Base-by-base conservation (phyloP, 2,113 vertebrate genomes). In the Tautogolabrus adspersus region DNA sequence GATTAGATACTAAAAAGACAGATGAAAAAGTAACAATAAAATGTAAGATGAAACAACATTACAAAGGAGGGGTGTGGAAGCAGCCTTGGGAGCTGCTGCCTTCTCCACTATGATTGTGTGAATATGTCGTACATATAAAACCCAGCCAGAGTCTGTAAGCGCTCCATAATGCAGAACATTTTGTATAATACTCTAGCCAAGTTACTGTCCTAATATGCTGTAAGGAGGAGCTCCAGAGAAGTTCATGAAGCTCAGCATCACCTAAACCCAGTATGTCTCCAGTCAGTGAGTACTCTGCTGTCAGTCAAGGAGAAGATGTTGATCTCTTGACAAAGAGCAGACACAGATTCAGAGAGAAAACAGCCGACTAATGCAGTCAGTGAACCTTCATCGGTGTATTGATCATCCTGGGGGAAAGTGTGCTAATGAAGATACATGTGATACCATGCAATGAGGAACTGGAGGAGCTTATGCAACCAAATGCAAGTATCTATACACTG, bases 371-470 rank as follows among this genome's bases (percentile, higher is more conserved):
- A 56, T 47, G 34, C 63, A 58, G 73, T 77, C 16, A 42, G 71
- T 55, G 51, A 77, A 78, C 73, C 66, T 51, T 26, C 5, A 79
- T 70, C 46, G 37, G 66, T 58, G 83, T 87, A 90, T 87, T 71
- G 85, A 92, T 80, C 68, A 26, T 21, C 67, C 58, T 23, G 23
- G 61, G 58, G 74, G 47, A 77, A 42, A 59, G 38, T 37, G 62
- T 59, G 69, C 74, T 81, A 86, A 86, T 86, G 74, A 85, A 87
- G 84, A 86, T 51, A 22, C 46, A 82, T 54, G 79, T 49, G 51
- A 47, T 47, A 40, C 57, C 46, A 54, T 34, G 16, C 16, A 34
- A 72, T 42, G 5, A 21, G 15, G 60, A 34, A 42, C 18, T 30
- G 22, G 30, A 80, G 16, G 18, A 52, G 30, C 8, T 11, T 15